Base-by-base conservation (phyloP, 37 sponge, comb jelly and placozoan species). In the Spongilla lacustris region DNA sequence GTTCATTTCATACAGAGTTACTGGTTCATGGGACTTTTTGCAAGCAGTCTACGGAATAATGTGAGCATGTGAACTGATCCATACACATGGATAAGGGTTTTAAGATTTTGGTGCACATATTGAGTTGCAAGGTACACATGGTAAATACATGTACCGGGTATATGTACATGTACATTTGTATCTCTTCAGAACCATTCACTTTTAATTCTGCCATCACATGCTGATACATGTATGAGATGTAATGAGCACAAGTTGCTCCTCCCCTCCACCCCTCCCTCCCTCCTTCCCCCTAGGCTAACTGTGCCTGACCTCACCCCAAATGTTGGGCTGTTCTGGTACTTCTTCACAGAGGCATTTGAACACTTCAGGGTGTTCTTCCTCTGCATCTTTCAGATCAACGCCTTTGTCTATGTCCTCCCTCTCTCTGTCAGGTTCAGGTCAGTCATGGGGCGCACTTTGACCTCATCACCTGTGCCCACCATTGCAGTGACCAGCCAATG, bases 261-360 rank as follows among this genome's bases (percentile, higher is more conserved):
- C n/a, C n/a, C n/a, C n/a, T n/a, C n/a, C n/a, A n/a, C n/a, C n/a
- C n/a, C n/a, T n/a, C n/a, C n/a, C 71, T 22, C 25, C 25, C 33
- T 22, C 10, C 73, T 36, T 49, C 37, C 31, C 49, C 34, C 83
- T 79, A 91, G 92, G 13, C 76, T 91, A 28, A 9, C 82, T 22
- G 96, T 94, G 1, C 90, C 97, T 19, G 99, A 98, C 82, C 88
- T 87, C 50, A 93, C 95, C 9, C 99, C 99, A 23, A 98, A 98
- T 69, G 73, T 96, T 72, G 99, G 99, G 35, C 90, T 97, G 22
- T 97, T 97, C 81, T 98, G 99, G 99, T 98, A 98, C 82, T 95
- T 98, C 92, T 98, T 98, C 87, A 96, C 87, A 11, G 94, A 95
- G 76, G 93, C 96, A 80, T 98, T 98, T 86, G 93, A 93, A 31